These are phyloP conservation scores for Monarcha castaneiventris DNA, from an alignment of 2,113 vertebrate genomes.

Conservation along the genomic window DNA sequence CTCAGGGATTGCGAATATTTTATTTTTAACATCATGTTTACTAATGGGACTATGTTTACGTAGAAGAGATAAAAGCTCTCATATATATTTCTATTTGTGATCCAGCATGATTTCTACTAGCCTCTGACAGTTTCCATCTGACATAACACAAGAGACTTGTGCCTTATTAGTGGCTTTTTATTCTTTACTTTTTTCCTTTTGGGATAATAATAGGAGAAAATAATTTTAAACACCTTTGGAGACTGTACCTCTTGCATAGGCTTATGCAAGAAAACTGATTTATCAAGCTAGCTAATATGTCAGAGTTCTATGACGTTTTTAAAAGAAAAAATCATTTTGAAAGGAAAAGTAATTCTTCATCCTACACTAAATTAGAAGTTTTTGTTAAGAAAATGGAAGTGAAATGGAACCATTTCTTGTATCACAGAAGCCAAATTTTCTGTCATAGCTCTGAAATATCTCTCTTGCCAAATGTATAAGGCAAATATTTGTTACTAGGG, in stretches of 20 bases:
- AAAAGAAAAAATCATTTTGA: neutral
- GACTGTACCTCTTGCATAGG: neutral
- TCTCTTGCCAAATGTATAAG: neutral
- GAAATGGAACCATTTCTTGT: neutral
- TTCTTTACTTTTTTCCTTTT: neutral
- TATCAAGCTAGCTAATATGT: neutral
- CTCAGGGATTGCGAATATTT: neutral
- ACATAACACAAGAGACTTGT: neutral
- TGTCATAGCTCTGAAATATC: neutral
- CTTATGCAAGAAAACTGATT: neutral
- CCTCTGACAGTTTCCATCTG: neutral
- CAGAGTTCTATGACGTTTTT: neutral
- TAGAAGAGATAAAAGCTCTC: neutral
- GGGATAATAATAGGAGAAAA: neutral
- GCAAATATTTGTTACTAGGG: neutral
- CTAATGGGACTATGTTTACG: neutral
- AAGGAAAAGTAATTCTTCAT: neutral
- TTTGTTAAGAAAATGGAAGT: neutral
- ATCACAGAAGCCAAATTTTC: neutral
- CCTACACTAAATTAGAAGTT: neutral
- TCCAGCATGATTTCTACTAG: neutral
- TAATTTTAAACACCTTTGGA: neutral
- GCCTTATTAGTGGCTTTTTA: neutral
- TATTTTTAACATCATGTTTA: neutral
- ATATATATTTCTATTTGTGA: neutral